Evolutionary conservation across 2,797 vertebrate species (phyloP).

Genomic region (Halcyon chelicuti): DNA sequence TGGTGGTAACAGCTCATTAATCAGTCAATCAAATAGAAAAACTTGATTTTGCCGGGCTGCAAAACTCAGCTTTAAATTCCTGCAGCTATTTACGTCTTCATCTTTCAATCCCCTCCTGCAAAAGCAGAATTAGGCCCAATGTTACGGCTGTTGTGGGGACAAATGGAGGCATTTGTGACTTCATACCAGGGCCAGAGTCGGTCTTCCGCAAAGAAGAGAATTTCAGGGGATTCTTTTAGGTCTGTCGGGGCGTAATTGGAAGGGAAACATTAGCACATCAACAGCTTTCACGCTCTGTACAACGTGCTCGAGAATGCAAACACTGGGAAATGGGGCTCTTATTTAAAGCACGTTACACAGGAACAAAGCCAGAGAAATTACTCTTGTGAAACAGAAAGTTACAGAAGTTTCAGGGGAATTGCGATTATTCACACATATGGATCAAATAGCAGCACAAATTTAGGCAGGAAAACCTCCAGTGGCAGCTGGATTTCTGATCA

Average conservation of each 20-base stretch:
- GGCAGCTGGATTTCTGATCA: neutral
- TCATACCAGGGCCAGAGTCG: neutral
- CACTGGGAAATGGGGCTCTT: neutral
- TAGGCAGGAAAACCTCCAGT: neutral
- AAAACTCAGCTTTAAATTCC: neutral
- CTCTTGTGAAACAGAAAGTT: neutral
- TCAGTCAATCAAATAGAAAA: constrained; percentile 7
- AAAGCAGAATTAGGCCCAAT: neutral
- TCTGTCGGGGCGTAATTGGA: neutral
- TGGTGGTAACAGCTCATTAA: neutral
- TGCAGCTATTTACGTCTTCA: neutral
- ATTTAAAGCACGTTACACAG: neutral
- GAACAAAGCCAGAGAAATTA: neutral
- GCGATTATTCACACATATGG: neutral
- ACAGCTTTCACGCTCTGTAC: neutral
- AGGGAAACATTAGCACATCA: neutral
- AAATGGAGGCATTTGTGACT: neutral
- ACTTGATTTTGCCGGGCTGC: neutral
- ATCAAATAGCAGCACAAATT: neutral
- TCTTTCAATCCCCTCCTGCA: neutral
- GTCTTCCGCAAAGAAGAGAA: neutral
- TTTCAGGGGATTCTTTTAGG: neutral
- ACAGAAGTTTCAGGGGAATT: neutral
- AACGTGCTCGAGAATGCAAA: neutral
- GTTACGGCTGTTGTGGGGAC: neutral